phyloP scores from a whole-genome alignment of 2,888 invertebrate genomes.

The Linnaemya tessellans region DNA sequence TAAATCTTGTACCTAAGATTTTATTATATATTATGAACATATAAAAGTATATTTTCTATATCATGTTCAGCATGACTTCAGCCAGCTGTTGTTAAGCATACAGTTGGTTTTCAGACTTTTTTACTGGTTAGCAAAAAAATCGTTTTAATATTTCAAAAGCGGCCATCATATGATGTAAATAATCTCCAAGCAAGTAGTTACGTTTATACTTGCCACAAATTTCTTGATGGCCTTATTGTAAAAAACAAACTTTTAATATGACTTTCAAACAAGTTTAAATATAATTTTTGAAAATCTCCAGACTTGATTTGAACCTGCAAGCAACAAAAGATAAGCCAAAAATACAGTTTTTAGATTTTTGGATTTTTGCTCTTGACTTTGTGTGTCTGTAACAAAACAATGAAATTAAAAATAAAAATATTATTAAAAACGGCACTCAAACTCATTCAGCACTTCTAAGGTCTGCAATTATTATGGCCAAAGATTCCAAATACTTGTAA shows the following conservation, averaged over 20 bases:
- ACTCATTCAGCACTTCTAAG: conserved; percentile 18
- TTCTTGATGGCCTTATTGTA: background rate
- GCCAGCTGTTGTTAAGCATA: too few relatives aligned
- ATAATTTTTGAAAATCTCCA: background rate
- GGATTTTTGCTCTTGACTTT: background rate
- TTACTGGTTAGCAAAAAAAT: background rate
- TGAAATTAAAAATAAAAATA: background rate
- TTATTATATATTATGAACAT: too few relatives aligned
- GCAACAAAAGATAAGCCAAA: conserved; percentile 42
- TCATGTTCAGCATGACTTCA: too few relatives aligned
- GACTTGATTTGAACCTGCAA: conserved; percentile 48
- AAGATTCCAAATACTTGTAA: conserved; percentile 7
- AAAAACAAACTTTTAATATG: conserved; percentile 17
- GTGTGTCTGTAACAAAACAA: conserved; percentile 22
- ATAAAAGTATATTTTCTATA: too few relatives aligned
- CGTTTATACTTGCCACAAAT: background rate
- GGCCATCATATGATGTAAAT: background rate
- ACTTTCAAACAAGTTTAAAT: conserved; percentile 54
- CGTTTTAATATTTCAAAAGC: background rate
- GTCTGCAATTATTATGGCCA: conserved; percentile 33
- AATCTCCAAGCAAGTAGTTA: background rate
- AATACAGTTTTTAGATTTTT: conserved; percentile 37
- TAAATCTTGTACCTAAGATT: too few relatives aligned
- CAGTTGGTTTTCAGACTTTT: background rate
- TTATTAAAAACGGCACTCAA: conserved; percentile 19